Conservation (phyloP, 2,888 invertebrate genomes). For the Stenurella melanura region DNA sequence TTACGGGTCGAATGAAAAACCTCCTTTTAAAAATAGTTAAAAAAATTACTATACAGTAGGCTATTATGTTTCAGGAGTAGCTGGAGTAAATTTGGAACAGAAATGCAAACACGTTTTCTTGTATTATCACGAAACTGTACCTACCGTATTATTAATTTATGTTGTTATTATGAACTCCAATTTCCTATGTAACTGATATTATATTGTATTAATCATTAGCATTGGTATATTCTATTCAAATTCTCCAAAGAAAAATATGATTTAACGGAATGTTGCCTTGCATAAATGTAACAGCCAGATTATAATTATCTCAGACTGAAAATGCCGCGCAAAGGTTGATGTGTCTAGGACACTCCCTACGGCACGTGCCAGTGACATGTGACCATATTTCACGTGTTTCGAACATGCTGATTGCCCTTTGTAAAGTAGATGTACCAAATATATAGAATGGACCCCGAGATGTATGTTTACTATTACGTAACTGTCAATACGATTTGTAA, state of each 20-base stretch:
- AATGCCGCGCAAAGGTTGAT: slow-evolving; percentile 26
- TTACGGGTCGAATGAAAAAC: too few species aligned
- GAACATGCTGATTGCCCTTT: slow-evolving; percentile 39
- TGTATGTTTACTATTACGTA: not conserved
- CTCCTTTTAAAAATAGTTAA: too few species aligned
- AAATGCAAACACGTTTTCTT: too few species aligned
- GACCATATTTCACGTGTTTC: slow-evolving; percentile 49
- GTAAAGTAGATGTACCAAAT: not conserved
- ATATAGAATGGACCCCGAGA: not conserved
- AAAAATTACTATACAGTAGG: too few species aligned
- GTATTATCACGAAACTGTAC: too few species aligned
- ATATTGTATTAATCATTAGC: too few species aligned
- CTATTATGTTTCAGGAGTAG: too few species aligned
- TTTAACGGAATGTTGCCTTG: slow-evolving; percentile 14
- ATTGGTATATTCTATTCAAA: too few species aligned
- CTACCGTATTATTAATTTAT: too few species aligned
- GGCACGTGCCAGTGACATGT: slow-evolving; percentile 47
- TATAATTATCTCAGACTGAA: slow-evolving; percentile 28
- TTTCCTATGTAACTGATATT: too few species aligned
- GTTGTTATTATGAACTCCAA: too few species aligned
- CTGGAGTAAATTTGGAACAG: too few species aligned
- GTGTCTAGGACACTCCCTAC: slow-evolving; percentile 38
- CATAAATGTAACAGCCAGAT: not conserved
- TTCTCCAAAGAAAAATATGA: not conserved
- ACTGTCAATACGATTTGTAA: not conserved